phyloP scores from a whole-genome alignment of 2,888 invertebrate genomes.

The Xestobium rufovillosum region DNA sequence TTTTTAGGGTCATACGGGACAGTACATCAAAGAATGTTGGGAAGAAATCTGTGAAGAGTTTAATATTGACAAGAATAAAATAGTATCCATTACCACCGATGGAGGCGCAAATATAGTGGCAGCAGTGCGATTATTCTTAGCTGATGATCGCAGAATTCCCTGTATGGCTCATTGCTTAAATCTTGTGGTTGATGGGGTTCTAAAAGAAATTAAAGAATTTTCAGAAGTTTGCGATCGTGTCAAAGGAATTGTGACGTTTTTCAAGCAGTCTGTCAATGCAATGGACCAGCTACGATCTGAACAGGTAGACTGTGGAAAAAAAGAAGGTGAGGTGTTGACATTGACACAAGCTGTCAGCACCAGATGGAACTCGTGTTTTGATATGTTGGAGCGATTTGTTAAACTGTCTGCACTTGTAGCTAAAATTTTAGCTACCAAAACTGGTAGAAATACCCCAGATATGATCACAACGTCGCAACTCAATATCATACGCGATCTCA shows the following conservation, averaged over 20 bases:
- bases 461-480: constrained; percentile 24
- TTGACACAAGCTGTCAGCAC: constrained; percentile 16
- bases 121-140: constrained; percentile 27
- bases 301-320: no score
- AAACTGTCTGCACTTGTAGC: constrained; percentile 12
- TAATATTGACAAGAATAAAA: constrained; percentile 12
- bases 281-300: constrained; percentile 31
- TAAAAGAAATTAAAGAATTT: constrained; percentile 25
- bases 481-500: constrained; percentile 25
- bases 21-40: constrained; percentile 12
- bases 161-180: constrained; percentile 29
- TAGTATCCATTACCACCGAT: constrained; percentile 28
- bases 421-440: constrained; percentile 15
- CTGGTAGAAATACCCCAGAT: constrained; percentile 20
- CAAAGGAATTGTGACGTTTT: constrained; percentile 32
- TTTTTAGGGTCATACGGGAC: constrained; percentile 7
- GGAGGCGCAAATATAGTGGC: constrained; percentile 28
- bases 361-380: constrained; percentile 14
- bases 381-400: constrained; percentile 14
- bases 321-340: constrained; percentile 15
- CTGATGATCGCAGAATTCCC: constrained; percentile 26
- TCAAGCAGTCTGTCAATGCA: constrained; percentile 22
- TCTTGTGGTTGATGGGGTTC: constrained; percentile 27
- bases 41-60: constrained; percentile 10
- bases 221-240: constrained; percentile 24